A percentile compares a stretch with the other conserved stretches of the same genome.
Conservation (phyloP, 2,888 invertebrate genomes). For the Eutolmus rufibarbis region DNA sequence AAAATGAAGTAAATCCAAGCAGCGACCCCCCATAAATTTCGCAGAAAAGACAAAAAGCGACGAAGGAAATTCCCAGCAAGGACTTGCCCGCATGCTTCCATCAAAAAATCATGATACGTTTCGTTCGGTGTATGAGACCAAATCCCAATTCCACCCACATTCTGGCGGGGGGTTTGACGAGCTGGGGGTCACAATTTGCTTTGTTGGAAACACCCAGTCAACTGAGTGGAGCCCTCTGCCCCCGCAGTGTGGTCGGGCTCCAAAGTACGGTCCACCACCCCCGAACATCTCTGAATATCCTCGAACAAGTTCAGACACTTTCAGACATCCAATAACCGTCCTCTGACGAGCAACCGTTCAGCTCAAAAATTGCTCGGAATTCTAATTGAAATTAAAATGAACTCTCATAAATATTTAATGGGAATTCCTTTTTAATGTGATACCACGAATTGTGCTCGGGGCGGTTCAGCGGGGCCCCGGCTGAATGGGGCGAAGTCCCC, state of each 20-base stretch:
- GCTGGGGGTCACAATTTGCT: neutral
- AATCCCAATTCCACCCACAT: neutral
- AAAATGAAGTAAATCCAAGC: neutral
- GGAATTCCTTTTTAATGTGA: slow-evolving; percentile 25
- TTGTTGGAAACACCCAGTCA: neutral
- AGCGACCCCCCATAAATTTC: neutral
- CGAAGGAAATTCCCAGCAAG: neutral
- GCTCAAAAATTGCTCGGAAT: neutral
- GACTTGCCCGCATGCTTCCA: neutral
- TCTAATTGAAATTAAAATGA: slow-evolving; percentile 38
- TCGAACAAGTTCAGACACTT: neutral
- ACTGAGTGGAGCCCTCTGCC: neutral
- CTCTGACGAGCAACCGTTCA: neutral
- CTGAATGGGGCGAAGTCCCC: neutral
- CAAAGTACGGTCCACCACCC: neutral
- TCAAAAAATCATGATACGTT: slow-evolving; percentile 21
- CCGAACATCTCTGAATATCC: neutral
- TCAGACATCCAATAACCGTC: neutral
- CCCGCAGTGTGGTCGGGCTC: neutral
- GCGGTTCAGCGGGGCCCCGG: neutral
- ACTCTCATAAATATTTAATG: slow-evolving; percentile 30
- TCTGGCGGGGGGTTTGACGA: neutral
- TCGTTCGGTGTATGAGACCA: neutral
- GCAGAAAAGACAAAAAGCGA: neutral
- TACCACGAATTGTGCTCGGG: neutral